These are phyloP conservation scores for Drosophila anceps DNA, from an alignment of 2,888 invertebrate genomes.

Conservation along the genomic window DNA sequence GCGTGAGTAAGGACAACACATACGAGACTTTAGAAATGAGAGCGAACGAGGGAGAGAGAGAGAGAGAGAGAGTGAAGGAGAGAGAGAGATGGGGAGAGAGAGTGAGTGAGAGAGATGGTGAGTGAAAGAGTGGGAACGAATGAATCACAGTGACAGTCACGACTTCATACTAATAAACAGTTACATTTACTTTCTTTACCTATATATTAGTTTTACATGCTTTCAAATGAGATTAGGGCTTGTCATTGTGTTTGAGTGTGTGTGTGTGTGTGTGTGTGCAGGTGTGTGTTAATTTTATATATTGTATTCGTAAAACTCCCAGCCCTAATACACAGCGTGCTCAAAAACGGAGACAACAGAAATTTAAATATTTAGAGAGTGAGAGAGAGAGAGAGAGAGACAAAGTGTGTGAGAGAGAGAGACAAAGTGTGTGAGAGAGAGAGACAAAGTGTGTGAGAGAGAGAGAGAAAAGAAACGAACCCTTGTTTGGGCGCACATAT, in stretches of 20 bases:
- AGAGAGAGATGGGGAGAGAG: too few relatives aligned
- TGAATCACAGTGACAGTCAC: slow-evolving; percentile 2
- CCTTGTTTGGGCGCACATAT: neutral
- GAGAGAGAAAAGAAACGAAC: slow-evolving; percentile 30
- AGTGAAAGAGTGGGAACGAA: neutral
- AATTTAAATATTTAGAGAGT: neutral
- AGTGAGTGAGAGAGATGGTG: neutral
- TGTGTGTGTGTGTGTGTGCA: neutral
- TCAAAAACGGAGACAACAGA: slow-evolving; percentile 6
- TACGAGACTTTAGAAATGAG: neutral
- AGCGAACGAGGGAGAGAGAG: too few relatives aligned
- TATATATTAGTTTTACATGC: slow-evolving; percentile 4
- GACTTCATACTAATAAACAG: neutral
- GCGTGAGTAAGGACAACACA: neutral
- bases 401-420: too few relatives aligned
- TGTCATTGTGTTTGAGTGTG: neutral
- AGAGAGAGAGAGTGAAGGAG: neutral
- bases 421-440: too few relatives aligned
- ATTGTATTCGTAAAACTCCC: slow-evolving; percentile 2
- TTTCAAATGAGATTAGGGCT: neutral
- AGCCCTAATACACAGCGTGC: slow-evolving; percentile 7
- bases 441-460: slow-evolving; percentile 6
- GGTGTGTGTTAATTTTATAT: neutral
- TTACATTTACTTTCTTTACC: neutral
- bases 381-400: neutral